Conservation (phyloP, 1,140 invertebrate species). For the Camponotus floridanus region DNA sequence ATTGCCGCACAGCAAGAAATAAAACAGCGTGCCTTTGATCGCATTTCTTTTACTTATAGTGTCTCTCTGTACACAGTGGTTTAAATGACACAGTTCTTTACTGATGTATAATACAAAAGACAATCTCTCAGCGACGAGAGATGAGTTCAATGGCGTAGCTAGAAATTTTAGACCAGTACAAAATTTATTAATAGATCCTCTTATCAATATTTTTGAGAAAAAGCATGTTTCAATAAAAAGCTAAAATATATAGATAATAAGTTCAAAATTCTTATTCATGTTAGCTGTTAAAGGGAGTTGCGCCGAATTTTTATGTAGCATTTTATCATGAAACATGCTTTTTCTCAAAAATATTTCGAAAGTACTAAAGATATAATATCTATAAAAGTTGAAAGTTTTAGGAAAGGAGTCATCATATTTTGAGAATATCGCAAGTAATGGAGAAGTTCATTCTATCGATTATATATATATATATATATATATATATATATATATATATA, state of each 20-base stretch:
- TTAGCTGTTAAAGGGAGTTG: no score
- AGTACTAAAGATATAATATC: no score
- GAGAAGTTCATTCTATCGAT: no score
- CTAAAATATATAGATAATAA: no score
- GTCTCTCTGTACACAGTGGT: not conserved
- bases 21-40: constrained; percentile 14
- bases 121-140: not conserved
- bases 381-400: no score
- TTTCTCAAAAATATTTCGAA: no score
- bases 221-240: not conserved
- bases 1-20: constrained; percentile 6
- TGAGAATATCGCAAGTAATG: no score
- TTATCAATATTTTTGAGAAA: not conserved
- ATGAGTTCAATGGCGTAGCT: not conserved
- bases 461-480: not conserved
- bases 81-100: constrained; percentile 38
- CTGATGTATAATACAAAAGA: constrained; percentile 25
- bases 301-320: no score
- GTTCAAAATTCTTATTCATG: no score
- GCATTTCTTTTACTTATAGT: constrained; percentile 14
- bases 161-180: not conserved
- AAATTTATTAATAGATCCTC: not conserved
- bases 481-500: not conserved
- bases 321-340: no score
- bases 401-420: no score